phyloP scores from a whole-genome alignment of 30 jellyfish, hydroid and myxozoan species.

The Hydra vulgaris region DNA sequence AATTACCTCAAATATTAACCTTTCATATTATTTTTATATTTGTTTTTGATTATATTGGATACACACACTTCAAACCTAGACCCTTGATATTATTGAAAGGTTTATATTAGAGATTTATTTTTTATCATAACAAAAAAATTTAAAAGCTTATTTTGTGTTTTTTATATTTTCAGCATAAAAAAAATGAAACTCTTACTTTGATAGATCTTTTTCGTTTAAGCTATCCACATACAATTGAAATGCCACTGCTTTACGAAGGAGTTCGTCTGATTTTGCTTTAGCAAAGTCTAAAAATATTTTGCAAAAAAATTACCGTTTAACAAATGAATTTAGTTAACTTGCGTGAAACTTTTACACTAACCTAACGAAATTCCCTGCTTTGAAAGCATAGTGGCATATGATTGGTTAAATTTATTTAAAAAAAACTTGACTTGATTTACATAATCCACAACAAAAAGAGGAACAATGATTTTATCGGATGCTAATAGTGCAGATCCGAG shows the following conservation, averaged over 20 bases:
- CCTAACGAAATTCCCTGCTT: slow-evolving; percentile 52
- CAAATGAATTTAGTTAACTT: too few relatives aligned
- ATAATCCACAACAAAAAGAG: slow-evolving; percentile 50
- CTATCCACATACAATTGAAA: slow-evolving; percentile 6
- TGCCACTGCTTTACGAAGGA: background rate
- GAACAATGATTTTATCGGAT: slow-evolving; percentile 70
- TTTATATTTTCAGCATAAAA: background rate
- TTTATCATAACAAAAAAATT: too few relatives aligned
- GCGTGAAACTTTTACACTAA: too few relatives aligned
- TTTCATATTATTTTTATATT: too few relatives aligned
- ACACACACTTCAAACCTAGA: too few relatives aligned
- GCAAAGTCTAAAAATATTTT: slow-evolving; percentile 5
- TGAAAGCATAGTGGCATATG: slow-evolving; percentile 28
- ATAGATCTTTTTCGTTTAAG: background rate
- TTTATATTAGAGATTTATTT: too few relatives aligned
- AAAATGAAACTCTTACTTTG: background rate
- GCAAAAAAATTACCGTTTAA: too few relatives aligned
- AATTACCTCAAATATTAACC: too few relatives aligned
- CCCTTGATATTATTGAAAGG: too few relatives aligned
- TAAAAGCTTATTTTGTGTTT: too few relatives aligned
- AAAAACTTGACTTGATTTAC: slow-evolving; percentile 32
- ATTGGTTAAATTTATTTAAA: slow-evolving; percentile 48
- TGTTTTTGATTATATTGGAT: too few relatives aligned
- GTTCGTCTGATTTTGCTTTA: background rate
- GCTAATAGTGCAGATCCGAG: slow-evolving; percentile 50